Conservation (phyloP, 2,888 invertebrate species). For the Urechis unicinctus region DNA sequence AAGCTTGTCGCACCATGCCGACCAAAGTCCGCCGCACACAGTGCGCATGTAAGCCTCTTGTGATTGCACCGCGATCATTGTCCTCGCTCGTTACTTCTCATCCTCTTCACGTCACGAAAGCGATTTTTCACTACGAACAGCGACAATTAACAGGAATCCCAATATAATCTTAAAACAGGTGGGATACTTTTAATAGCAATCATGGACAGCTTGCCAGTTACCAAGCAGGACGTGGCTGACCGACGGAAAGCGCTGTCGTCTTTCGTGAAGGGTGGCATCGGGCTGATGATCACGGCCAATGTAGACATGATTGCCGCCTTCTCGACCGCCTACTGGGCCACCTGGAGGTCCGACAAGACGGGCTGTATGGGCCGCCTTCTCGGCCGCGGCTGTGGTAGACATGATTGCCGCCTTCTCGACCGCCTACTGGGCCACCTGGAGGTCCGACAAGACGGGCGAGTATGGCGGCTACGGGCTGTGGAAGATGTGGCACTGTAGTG, state of each 20-base stretch:
- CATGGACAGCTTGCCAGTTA: not conserved
- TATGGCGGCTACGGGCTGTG: conserved; percentile 15
- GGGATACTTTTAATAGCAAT: too few species aligned
- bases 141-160: too few species aligned
- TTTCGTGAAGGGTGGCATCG: conserved; percentile 10
- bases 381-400: conserved; percentile 9
- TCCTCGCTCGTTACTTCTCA: too few species aligned
- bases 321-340: conserved; percentile 15
- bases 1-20: too few species aligned
- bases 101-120: too few species aligned
- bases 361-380: too few species aligned
- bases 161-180: too few species aligned
- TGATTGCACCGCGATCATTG: too few species aligned
- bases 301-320: conserved; percentile 12
- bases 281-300: conserved; percentile 7
- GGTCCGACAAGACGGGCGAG: not conserved
- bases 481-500: conserved; percentile 13
- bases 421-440: conserved; percentile 15
- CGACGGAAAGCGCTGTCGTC: not conserved
- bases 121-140: too few species aligned
- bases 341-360: too few species aligned
- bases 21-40: too few species aligned
- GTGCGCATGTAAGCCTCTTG: too few species aligned
- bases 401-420: conserved; percentile 12
- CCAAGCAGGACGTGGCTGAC: not conserved